These are phyloP conservation scores for Lepidurus arcticus DNA, from an alignment of 1,140 invertebrate genomes.

Conservation along the genomic window DNA sequence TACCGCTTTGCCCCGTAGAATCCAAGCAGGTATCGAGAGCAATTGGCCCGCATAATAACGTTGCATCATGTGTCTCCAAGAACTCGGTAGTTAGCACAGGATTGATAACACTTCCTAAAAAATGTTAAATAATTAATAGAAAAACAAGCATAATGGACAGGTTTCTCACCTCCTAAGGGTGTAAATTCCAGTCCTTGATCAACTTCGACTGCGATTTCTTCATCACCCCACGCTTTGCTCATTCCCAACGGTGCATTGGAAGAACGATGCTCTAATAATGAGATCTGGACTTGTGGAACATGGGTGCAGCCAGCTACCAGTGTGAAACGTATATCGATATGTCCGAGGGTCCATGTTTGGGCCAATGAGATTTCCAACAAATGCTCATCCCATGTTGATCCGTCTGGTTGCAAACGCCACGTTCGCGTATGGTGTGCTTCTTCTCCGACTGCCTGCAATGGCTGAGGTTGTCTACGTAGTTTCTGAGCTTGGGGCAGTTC, in stretches of 20 bases:
- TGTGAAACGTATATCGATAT: slow-evolving; percentile 79
- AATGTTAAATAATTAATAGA: neutral
- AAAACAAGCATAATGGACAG: neutral
- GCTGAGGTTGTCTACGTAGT: slow-evolving; percentile 72
- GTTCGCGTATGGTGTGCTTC: slow-evolving; percentile 68
- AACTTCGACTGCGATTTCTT: neutral
- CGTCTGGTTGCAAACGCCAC: slow-evolving; percentile 78
- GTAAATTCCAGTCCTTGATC: slow-evolving; percentile 23
- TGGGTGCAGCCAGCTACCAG: slow-evolving; percentile 63
- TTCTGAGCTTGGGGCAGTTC: slow-evolving; percentile 85
- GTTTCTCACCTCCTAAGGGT: neutral
- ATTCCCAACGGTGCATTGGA: neutral
- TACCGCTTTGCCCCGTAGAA: slow-evolving; percentile 72
- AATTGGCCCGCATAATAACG: slow-evolving; percentile 81
- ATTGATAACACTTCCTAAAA: slow-evolving; percentile 47
- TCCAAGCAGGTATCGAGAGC: slow-evolving; percentile 72
- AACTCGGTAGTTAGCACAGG: slow-evolving; percentile 73
- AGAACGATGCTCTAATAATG: neutral
- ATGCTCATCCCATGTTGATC: slow-evolving; percentile 85
- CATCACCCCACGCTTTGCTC: neutral
- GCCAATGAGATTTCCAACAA: slow-evolving; percentile 81
- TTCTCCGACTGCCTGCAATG: slow-evolving; percentile 61
- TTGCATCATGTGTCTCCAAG: slow-evolving; percentile 74
- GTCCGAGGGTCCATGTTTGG: slow-evolving; percentile 62
- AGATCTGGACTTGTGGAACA: slow-evolving; percentile 61